Conservation (phyloP, 2,113 vertebrate genomes). For the Grus americana region DNA sequence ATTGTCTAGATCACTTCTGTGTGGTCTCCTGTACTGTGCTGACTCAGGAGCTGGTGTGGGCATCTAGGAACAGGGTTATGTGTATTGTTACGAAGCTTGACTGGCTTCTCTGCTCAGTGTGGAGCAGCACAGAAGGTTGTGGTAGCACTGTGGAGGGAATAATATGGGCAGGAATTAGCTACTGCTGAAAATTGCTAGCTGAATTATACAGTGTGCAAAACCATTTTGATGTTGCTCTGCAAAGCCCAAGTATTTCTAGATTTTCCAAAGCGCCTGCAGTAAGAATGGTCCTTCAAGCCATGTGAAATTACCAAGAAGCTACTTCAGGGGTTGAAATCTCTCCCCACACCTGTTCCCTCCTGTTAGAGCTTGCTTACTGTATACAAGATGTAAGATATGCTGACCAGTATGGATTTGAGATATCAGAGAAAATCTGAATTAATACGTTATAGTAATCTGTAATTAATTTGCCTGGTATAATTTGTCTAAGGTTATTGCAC, state of each 20-base stretch:
- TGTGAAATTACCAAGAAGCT: not conserved
- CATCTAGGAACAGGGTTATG: not conserved
- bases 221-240: not conserved
- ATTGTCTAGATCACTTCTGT: not conserved
- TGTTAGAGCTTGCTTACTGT: not conserved
- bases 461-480: not conserved
- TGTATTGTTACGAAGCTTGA: not conserved
- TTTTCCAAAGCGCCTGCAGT: not conserved
- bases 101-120: not conserved
- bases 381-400: not conserved
- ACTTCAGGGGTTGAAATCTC: not conserved
- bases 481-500: not conserved
- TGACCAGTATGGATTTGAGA: not conserved
- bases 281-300: not conserved
- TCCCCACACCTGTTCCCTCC: fast-evolving
- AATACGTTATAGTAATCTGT: not conserved
- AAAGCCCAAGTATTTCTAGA: not conserved
- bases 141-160: not conserved
- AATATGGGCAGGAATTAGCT: not conserved
- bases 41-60: not conserved
- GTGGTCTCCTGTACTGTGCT: not conserved
- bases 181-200: not conserved
- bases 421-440: not conserved
- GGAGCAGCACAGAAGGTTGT: not conserved
- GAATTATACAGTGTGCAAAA: not conserved